A percentile compares a stretch with the other conserved stretches of the same genome.
Conservation (phyloP, 2,113 vertebrate genomes). For the Lophura nycthemera region DNA sequence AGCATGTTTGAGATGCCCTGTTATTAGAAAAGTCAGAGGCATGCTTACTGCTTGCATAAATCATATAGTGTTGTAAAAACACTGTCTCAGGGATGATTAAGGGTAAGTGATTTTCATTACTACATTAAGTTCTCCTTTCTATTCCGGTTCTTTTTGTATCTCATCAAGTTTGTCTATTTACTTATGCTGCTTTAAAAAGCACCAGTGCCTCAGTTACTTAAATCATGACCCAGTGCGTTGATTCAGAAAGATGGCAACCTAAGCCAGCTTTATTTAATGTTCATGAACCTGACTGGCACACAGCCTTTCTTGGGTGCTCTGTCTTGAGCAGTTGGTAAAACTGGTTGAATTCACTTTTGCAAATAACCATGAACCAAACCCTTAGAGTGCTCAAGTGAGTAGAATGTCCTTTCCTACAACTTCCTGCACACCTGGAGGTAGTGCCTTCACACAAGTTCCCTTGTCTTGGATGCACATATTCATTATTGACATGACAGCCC, state of each 20-base stretch:
- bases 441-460: background rate
- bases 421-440: background rate
- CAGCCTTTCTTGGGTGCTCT: background rate
- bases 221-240: background rate
- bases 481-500: background rate
- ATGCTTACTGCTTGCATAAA: constrained; percentile 55
- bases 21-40: constrained; percentile 52
- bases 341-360: background rate
- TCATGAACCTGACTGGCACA: background rate
- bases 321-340: background rate
- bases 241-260: background rate
- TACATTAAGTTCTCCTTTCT: constrained; percentile 58
- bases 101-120: constrained; percentile 60
- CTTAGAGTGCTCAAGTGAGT: background rate
- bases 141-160: constrained; percentile 54
- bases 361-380: background rate
- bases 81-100: constrained; percentile 59
- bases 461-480: background rate
- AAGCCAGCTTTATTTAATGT: background rate
- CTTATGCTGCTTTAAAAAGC: constrained; percentile 2
- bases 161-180: constrained; percentile 30
- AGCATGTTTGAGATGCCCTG: constrained; percentile 3
- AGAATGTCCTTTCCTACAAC: background rate
- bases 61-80: constrained; percentile 44
- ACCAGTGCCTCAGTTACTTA: background rate